Percentiles rank a stretch among this genome's conserved stretches.
These are phyloP conservation scores for Dermatemys mawii DNA, from an alignment of 2,113 vertebrate genomes.

Conservation along the genomic window DNA sequence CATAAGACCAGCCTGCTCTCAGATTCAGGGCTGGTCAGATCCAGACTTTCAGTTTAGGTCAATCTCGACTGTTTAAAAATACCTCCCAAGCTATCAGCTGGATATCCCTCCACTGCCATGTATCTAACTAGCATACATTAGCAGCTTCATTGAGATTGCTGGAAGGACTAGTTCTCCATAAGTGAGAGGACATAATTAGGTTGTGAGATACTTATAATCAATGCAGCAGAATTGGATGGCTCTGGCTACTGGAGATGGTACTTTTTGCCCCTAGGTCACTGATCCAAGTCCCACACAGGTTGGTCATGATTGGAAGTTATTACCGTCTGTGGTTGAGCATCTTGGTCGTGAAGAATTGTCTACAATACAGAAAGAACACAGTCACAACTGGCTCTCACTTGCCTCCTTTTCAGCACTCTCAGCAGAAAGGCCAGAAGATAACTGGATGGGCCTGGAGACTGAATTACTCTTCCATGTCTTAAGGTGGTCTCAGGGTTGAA, in stretches of 20 bases:
- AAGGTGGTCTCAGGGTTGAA: neutral
- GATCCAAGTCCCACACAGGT: neutral
- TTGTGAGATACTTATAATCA: constrained; percentile 31
- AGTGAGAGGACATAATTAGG: constrained; percentile 6
- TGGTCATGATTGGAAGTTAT: neutral
- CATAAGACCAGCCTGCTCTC: neutral
- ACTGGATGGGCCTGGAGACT: too few species aligned
- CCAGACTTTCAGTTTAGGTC: neutral
- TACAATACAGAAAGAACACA: neutral
- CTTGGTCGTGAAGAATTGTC: neutral
- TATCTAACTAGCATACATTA: neutral
- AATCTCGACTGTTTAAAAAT: constrained; percentile 17
- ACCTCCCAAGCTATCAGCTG: neutral
- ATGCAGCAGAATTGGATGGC: neutral
- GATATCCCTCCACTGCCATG: neutral
- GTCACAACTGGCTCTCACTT: neutral
- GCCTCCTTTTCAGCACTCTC: neutral
- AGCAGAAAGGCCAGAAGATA: neutral
- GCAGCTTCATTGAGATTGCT: neutral
- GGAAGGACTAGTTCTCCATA: neutral
- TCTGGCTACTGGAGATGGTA: fast-evolving
- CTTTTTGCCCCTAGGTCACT: neutral
- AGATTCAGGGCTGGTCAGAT: neutral
- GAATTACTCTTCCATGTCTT: neutral
- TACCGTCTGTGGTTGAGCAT: neutral